Conservation (phyloP, 2,797 vertebrate species). For the Mus caroli region DNA sequence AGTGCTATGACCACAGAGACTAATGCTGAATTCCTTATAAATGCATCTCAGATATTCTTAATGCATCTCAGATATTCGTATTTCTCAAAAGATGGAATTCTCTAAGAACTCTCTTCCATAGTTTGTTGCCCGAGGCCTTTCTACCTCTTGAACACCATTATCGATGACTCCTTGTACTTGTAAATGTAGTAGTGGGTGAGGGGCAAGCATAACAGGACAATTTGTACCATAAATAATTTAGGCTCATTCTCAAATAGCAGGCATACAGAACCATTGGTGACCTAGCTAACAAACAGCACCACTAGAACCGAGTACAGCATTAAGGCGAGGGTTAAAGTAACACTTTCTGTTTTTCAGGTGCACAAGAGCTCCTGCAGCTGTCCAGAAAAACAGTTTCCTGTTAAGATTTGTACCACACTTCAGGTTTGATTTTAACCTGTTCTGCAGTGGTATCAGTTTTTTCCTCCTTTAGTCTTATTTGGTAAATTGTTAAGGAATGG, state of each 20-base stretch:
- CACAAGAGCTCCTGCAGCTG: neutral
- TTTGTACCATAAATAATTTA: neutral
- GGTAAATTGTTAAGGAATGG: slow-evolving; percentile 55
- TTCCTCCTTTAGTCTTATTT: neutral
- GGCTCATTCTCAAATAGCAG: neutral
- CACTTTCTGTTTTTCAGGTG: slow-evolving; percentile 74
- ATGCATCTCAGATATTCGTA: neutral
- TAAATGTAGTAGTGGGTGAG: neutral
- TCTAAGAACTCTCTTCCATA: neutral
- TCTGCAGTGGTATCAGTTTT: slow-evolving; percentile 16
- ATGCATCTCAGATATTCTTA: neutral
- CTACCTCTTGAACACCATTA: neutral
- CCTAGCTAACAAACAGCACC: neutral
- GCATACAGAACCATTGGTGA: neutral
- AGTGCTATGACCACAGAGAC: neutral
- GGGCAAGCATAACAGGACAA: neutral
- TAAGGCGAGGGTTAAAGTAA: slow-evolving; percentile 37
- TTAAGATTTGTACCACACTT: slow-evolving; percentile 41
- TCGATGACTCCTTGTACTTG: neutral
- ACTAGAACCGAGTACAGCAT: neutral
- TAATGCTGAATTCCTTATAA: neutral
- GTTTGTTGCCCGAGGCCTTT: slow-evolving; percentile 12
- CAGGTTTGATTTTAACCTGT: slow-evolving; percentile 55
- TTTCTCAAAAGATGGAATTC: slow-evolving; percentile 50
- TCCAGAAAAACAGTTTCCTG: slow-evolving; percentile 65